phyloP scores from a whole-genome alignment of 2,888 invertebrate species.

The Tenthredo scrophulariae region DNA sequence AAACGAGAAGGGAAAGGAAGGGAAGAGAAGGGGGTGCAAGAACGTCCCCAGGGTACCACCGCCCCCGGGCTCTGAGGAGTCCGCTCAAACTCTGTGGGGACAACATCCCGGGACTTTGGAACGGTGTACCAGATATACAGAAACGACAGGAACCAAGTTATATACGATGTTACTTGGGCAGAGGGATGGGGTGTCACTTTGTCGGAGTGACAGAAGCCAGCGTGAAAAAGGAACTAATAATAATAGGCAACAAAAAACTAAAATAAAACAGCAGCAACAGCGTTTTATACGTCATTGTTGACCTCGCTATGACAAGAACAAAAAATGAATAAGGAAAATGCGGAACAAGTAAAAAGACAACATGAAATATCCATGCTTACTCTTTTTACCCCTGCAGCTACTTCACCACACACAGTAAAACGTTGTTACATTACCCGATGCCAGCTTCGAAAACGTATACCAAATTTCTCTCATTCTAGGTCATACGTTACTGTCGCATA shows the following conservation, averaged over 20 bases:
- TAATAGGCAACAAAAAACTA: background rate
- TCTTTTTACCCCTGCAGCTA: background rate
- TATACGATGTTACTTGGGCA: conserved; percentile 16
- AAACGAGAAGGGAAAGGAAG: background rate
- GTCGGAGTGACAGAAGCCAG: conserved; percentile 33
- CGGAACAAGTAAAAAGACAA: background rate
- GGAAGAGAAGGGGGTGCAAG: conserved; percentile 57
- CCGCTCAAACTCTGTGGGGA: conserved; percentile 7
- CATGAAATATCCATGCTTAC: background rate
- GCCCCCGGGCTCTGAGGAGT: conserved; percentile 45
- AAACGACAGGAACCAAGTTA: conserved; percentile 43
- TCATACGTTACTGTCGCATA: background rate
- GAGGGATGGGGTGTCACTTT: conserved; percentile 39
- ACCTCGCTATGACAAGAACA: background rate
- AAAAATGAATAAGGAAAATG: background rate
- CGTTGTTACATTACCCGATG: background rate
- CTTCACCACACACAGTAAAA: background rate
- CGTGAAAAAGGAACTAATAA: background rate
- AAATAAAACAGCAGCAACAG: background rate
- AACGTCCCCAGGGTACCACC: conserved; percentile 63
- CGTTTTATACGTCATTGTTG: conserved; percentile 7
- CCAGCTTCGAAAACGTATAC: background rate
- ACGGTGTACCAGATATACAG: conserved; percentile 15
- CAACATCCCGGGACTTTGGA: background rate
- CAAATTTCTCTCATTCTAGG: background rate